A percentile compares a stretch with the other conserved stretches of the same genome.
Conservation (phyloP, 1,140 invertebrate genomes). For the Pristionchus pacificus region DNA sequence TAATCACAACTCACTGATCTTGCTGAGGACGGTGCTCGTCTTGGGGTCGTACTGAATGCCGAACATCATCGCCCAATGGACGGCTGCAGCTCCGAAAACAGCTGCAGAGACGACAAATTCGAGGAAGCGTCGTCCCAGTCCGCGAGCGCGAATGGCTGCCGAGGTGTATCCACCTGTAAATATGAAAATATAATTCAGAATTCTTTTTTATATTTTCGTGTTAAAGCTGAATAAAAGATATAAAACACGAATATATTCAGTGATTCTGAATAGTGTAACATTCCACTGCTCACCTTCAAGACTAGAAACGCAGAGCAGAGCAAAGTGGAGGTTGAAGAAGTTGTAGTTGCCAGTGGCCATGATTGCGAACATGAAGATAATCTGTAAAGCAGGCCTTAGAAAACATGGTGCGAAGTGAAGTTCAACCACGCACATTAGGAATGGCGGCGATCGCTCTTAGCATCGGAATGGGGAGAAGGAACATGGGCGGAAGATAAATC, state of each 20-base stretch:
- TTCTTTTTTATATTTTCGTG: too few species aligned
- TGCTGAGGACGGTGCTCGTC: background rate
- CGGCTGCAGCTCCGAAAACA: background rate
- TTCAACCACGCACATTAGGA: background rate
- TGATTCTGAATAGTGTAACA: too few species aligned
- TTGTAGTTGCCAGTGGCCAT: background rate
- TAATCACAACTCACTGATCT: background rate
- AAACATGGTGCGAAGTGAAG: too few species aligned
- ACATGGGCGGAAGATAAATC: background rate
- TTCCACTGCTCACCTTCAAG: background rate
- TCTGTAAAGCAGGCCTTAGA: background rate
- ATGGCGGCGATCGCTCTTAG: background rate
- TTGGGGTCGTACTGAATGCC: background rate
- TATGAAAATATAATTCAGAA: too few species aligned
- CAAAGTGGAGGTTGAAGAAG: background rate
- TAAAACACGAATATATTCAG: too few species aligned
- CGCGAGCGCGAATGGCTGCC: too few species aligned
- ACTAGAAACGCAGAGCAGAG: background rate
- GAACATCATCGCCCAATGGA: background rate
- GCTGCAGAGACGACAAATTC: background rate
- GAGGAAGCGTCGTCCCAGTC: background rate
- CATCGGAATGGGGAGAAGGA: background rate
- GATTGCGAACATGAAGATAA: background rate
- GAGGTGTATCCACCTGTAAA: too few species aligned
- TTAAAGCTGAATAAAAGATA: too few species aligned